These are phyloP conservation scores for Gryllus bimaculatus DNA, from an alignment of 1,140 invertebrate species.

Conservation along the genomic window DNA sequence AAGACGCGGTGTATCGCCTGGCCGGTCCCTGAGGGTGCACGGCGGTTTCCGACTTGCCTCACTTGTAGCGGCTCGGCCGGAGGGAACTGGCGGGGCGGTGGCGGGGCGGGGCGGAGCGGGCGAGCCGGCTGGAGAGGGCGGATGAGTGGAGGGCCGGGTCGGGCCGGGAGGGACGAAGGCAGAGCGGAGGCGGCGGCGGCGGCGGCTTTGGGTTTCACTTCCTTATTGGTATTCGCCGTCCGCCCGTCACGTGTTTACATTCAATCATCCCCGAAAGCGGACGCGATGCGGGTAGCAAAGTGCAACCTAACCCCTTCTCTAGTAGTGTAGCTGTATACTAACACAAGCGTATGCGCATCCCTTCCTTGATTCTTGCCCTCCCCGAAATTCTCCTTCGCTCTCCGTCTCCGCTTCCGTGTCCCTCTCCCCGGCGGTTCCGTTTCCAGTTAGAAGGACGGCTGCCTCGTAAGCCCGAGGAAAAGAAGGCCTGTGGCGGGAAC, in stretches of 20 bases:
- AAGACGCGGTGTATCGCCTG: neutral
- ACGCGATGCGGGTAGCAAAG: constrained; percentile 16
- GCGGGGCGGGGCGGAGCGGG: no score
- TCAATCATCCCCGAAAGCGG: constrained; percentile 16
- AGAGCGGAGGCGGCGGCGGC: neutral
- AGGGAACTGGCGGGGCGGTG: no score
- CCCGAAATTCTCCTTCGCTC: neutral
- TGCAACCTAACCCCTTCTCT: constrained; percentile 7
- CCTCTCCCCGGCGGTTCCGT: neutral
- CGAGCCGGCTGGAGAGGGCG: no score
- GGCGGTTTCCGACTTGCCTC: neutral
- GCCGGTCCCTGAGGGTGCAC: neutral
- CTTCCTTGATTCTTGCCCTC: neutral
- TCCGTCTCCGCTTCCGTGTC: neutral
- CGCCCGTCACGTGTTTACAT: constrained; percentile 16
- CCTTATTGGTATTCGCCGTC: constrained; percentile 17
- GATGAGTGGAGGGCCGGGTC: no score
- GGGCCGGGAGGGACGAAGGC: no score
- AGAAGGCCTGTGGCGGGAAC: neutral
- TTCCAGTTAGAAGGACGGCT: neutral
- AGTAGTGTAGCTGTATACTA: neutral
- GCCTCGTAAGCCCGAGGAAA: neutral
- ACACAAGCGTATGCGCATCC: constrained; percentile 2
- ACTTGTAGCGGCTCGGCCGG: neutral
- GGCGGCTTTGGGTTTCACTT: constrained; percentile 1